phyloP scores from a whole-genome alignment of 2,797 vertebrate species.

The Pipistrellus nathusii region DNA sequence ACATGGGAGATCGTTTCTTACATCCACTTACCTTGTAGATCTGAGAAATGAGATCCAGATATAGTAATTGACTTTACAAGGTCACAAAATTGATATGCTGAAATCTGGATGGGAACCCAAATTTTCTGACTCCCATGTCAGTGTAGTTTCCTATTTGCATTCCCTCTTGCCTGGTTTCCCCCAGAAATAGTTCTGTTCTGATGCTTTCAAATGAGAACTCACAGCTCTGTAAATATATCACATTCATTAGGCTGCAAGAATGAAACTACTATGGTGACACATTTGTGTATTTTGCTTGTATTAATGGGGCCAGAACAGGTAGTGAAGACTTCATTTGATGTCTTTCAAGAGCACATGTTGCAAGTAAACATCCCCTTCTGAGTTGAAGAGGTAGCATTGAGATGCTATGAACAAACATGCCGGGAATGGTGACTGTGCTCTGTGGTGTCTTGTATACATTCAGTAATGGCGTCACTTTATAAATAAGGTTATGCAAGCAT shows the following conservation, averaged over 20 bases:
- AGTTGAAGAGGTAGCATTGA: background rate
- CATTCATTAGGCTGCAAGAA: background rate
- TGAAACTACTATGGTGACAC: background rate
- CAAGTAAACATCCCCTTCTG: background rate
- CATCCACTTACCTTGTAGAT: constrained; percentile 1
- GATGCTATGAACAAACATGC: background rate
- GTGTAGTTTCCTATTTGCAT: background rate
- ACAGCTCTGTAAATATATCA: background rate
- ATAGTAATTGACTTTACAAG: background rate
- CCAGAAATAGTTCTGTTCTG: background rate
- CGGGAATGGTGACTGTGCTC: background rate
- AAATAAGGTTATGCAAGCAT: background rate
- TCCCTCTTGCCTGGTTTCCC: background rate
- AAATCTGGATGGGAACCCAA: background rate
- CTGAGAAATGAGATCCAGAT: background rate
- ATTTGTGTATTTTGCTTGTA: background rate
- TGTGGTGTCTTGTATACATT: background rate
- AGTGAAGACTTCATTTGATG: background rate
- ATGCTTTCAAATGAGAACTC: background rate
- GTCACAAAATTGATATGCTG: background rate
- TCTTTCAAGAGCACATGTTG: background rate
- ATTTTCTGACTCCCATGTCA: background rate
- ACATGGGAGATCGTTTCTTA: background rate
- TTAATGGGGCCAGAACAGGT: background rate
- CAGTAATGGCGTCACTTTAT: background rate